A percentile compares a stretch with the other conserved stretches of the same genome.
Conservation (phyloP, 92 coral and sea anemone species). For the Metridium senile region DNA sequence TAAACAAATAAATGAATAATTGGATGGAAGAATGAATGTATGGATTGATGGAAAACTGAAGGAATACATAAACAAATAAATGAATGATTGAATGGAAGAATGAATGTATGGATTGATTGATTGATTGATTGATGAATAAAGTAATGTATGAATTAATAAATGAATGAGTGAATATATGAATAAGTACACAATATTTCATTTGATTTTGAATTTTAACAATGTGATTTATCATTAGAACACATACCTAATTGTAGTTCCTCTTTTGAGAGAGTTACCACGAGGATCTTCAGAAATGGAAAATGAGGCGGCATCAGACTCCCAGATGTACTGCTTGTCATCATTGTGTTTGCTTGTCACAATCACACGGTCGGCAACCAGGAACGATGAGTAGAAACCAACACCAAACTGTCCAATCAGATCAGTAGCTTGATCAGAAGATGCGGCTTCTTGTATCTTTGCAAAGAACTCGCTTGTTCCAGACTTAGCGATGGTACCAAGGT, state of each 20-base stretch:
- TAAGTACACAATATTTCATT: no score
- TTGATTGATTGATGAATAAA: no score
- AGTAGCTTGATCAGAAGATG: conserved; percentile 52
- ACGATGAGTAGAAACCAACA: conserved; percentile 98
- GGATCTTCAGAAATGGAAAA: conserved; percentile 97
- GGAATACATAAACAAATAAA: background rate
- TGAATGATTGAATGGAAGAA: no score
- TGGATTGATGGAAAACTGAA: background rate
- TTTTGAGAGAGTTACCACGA: conserved; percentile 87
- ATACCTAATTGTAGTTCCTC: conserved; percentile 99
- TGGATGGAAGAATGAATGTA: no score
- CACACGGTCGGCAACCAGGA: conserved; percentile 96
- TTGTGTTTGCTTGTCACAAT: conserved; percentile 96
- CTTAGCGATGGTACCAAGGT: conserved; percentile 97
- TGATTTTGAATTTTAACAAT: no score
- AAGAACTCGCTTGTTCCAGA: conserved; percentile 99
- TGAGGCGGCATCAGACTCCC: conserved; percentile 97
- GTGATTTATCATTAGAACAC: background rate
- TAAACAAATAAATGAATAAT: background rate
- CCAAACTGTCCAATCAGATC: conserved; percentile 99
- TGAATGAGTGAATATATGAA: background rate
- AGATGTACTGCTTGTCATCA: conserved; percentile 96
- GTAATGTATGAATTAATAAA: no score
- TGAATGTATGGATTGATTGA: no score
- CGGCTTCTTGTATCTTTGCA: conserved; percentile 73